phyloP scores from a whole-genome alignment of 2,888 invertebrate species.

The Eulithis prunata region DNA sequence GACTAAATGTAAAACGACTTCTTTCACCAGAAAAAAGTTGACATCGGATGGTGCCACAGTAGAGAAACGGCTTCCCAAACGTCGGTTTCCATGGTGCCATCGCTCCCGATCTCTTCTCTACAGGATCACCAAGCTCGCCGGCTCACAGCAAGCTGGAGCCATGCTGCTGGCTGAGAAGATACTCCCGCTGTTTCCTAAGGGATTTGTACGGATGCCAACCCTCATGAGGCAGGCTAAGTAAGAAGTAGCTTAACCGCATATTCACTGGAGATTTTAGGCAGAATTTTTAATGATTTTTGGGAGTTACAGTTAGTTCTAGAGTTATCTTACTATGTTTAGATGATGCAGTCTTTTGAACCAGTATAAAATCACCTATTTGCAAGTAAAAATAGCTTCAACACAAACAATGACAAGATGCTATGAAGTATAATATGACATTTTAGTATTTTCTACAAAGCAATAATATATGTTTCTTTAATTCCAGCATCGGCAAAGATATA shows the following conservation, averaged over 20 bases:
- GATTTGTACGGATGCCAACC: slow-evolving; percentile 86
- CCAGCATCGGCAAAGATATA: slow-evolving; percentile 73
- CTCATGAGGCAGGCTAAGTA: slow-evolving; percentile 81
- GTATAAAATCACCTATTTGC: too few species aligned
- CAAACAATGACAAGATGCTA: too few species aligned
- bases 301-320: too few species aligned
- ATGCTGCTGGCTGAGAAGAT: slow-evolving; percentile 84
- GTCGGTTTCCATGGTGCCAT: slow-evolving; percentile 89
- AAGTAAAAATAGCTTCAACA: too few species aligned
- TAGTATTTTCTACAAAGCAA: not conserved
- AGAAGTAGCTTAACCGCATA: too few species aligned
- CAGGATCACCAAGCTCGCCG: slow-evolving; percentile 41
- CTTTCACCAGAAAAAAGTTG: slow-evolving; percentile 67
- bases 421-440: too few species aligned
- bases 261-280: too few species aligned
- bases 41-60: slow-evolving; percentile 76
- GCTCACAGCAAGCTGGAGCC: slow-evolving; percentile 60
- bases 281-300: too few species aligned
- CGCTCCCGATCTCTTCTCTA: slow-evolving; percentile 49
- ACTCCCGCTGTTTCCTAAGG: slow-evolving; percentile 87
- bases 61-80: slow-evolving; percentile 86
- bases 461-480: slow-evolving; percentile 44
- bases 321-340: too few species aligned
- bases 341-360: too few species aligned
- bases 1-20: too few species aligned